These are phyloP conservation scores for Euura lappo DNA, from an alignment of 1,140 invertebrate species.

Conservation along the genomic window DNA sequence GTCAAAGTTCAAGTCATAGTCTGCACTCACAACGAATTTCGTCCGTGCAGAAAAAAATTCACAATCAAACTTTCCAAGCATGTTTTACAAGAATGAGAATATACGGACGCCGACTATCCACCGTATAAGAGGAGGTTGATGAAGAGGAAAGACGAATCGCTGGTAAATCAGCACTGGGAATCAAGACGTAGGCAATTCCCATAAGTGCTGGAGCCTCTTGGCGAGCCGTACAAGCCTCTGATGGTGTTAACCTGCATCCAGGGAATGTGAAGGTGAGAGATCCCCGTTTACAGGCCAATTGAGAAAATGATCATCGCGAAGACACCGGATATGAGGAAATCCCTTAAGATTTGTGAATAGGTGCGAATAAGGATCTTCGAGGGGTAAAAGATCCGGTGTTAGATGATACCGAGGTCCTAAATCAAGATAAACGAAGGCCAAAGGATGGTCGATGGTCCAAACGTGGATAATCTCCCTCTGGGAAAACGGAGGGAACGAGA, in stretches of 20 bases:
- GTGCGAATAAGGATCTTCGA: too few relatives aligned
- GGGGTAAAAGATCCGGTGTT: too few relatives aligned
- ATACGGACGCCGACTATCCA: too few relatives aligned
- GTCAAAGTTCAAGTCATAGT: too few relatives aligned
- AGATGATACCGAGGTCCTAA: conserved; percentile 29
- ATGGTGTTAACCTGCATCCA: conserved; percentile 42
- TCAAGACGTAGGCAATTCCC: conserved; percentile 25
- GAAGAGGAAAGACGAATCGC: conserved; percentile 31
- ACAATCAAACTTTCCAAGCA: too few relatives aligned
- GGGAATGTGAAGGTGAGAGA: conserved; percentile 43
- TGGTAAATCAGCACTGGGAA: conserved; percentile 32
- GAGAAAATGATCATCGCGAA: conserved; percentile 38
- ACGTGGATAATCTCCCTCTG: conserved; percentile 30
- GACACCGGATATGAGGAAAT: conserved; percentile 25
- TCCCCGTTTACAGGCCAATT: conserved; percentile 31
- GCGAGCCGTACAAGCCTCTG: conserved; percentile 30
- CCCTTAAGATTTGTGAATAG: conserved; percentile 11
- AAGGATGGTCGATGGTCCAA: conserved; percentile 31
- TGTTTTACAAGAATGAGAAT: too few relatives aligned
- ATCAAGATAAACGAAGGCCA: conserved; percentile 40
- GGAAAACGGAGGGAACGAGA: neutral
- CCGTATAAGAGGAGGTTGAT: conserved; percentile 37
- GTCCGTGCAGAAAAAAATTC: too few relatives aligned
- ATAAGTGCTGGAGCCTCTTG: conserved; percentile 37
- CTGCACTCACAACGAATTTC: too few relatives aligned